Evolutionary conservation across 1,140 invertebrate genomes (phyloP), one percentile per base, ranked within the genome.

Genomic region (Caenorhabditis briggsae): DNA sequence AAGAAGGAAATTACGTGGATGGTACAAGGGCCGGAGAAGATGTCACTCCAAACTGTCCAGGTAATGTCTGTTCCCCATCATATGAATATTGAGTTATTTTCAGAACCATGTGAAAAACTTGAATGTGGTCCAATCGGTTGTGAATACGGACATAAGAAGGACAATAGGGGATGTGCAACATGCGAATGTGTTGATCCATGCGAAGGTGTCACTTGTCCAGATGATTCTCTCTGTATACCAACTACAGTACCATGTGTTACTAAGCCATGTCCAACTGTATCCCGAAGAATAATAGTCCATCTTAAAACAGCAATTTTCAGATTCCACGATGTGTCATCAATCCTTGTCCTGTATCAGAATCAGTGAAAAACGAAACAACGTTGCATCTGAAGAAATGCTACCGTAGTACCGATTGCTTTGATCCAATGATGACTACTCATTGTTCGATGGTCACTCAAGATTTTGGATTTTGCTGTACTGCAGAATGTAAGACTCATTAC

Each of bases 161-260:
- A 90, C 82, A 56, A 56, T 50, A 88, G 83, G 53, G 90, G 90
- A 7, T 90, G 90, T 82, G 55, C 86, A 41, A 89, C 88, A 3
- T 90, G 90, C 82, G 90, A 90, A 83, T 90, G 90, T 58, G 59
- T 55, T 46, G 90, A 89, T 70, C 89, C 90, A 33, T 90, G 90
- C 78, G 64, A 90, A 86, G 86, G 70, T 43, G 83, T 90, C 18
- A 61, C 86, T 25, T 91, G 90, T 82, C 86, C 83, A 43, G 41
- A 65, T n/a, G 64, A 82, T 53, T 83, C 82, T 53, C 85, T 90
- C n/a, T 90, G 90, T 85, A 46, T 90, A 43, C 89, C 90, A 25
- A 84, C 90, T 50, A 87, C 74, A 64, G 88, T 88, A 41, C 89
- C 91, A 25, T 90, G 90, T 82, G 48, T 86, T 2, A 82, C 82